Conservation (phyloP, 2,113 vertebrate species). For the Eolophus roseicapilla region DNA sequence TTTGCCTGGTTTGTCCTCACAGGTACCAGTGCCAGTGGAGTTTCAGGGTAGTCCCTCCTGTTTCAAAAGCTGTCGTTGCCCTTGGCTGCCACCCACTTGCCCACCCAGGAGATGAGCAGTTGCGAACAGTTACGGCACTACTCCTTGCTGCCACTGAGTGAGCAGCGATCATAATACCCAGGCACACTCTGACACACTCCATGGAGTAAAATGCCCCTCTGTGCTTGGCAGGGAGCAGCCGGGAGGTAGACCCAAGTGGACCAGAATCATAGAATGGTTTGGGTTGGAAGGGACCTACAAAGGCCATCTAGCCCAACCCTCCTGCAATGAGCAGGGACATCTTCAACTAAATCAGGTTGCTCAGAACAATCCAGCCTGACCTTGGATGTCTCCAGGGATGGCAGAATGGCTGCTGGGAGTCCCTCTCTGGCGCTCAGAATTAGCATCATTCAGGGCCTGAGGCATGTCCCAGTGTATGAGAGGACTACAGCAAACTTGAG, state of each 20-base stretch:
- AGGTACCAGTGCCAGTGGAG: background rate
- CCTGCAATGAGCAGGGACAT: background rate
- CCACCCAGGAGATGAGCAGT: background rate
- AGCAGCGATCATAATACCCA: accelerated
- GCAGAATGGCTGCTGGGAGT: background rate
- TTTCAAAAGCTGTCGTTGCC: background rate
- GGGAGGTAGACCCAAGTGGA: background rate
- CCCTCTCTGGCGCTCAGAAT: background rate
- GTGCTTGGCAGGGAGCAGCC: background rate
- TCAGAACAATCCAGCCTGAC: background rate
- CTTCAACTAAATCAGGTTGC: background rate
- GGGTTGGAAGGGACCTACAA: background rate
- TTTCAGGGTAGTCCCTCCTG: background rate
- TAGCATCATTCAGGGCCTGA: accelerated
- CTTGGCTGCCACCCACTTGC: background rate
- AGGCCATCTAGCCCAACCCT: background rate
- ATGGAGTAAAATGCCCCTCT: background rate
- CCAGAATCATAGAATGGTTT: background rate
- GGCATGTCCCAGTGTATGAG: accelerated
- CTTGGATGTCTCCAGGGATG: background rate
- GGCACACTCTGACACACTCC: background rate
- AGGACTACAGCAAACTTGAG: background rate
- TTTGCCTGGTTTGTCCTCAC: background rate
- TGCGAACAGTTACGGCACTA: accelerated
- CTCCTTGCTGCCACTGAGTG: background rate